phyloP scores from a whole-genome alignment of 2,113 vertebrate genomes.

The Petrocephalus zakoni region DNA sequence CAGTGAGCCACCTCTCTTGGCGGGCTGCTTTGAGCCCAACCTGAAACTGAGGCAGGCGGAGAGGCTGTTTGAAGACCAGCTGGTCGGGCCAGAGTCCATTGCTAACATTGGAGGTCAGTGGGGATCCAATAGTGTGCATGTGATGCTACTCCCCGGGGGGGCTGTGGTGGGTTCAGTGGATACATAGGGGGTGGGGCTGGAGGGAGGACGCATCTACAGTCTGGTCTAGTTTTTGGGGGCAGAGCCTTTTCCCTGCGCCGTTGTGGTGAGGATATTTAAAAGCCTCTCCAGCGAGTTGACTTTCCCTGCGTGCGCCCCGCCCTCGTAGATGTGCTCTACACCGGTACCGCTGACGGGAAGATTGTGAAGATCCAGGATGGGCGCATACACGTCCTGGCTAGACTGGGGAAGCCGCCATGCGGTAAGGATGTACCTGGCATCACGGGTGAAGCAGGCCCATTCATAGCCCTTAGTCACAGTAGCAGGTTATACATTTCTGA shows the following conservation, averaged over 20 bases:
- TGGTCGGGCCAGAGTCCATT: conserved; percentile 85
- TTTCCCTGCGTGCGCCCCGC: background rate
- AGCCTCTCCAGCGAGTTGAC: background rate
- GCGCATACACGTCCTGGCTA: conserved; percentile 68
- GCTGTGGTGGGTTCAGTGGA: background rate
- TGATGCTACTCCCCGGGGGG: background rate
- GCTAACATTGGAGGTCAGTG: conserved; percentile 78
- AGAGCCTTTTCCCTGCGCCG: background rate
- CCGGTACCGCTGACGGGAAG: conserved; percentile 87
- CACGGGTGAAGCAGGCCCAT: background rate
- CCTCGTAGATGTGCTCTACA: conserved; percentile 78
- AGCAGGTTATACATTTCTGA: background rate
- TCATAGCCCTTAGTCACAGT: background rate
- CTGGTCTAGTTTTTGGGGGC: background rate
- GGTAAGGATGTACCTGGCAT: conserved; percentile 62
- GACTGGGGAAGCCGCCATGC: conserved; percentile 77
- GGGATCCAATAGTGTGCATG: background rate
- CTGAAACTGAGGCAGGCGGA: conserved; percentile 73
- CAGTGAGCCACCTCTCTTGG: conserved; percentile 79
- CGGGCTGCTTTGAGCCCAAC: conserved; percentile 78
- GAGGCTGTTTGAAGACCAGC: conserved; percentile 77
- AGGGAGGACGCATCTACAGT: background rate
- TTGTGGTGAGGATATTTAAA: background rate
- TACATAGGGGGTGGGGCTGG: background rate
- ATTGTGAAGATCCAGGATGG: conserved; percentile 81